Evolutionary conservation across 2,888 invertebrate genomes (phyloP), one percentile per base, ranked within the genome.

Genomic region (Amaurobius ferox): DNA sequence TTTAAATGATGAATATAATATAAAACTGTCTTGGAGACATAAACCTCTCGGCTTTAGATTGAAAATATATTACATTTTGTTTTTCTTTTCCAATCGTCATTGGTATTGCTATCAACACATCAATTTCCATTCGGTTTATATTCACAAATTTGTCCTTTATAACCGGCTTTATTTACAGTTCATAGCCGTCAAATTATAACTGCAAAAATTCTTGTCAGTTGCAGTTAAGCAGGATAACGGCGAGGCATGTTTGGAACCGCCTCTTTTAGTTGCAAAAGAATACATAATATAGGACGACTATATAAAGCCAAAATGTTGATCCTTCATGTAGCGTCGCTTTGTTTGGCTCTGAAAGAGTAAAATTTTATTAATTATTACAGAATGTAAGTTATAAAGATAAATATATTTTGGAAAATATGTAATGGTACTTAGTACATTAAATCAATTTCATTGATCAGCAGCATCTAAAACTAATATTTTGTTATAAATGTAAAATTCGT

Each of bases 101-200:
- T 74, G n/a, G 67, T 80, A 80, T 80, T 80, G 74, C 73, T 80
- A 61, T 61, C 74, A 66, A 74, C 80, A 74, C 74, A 64, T 23
- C 55, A 23, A 44, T 16, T 44, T 44, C n/a, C 16, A 16, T 35
- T 35, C 5, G 11, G 35, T 35, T 35, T 35, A n/a, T 35, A 35
- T 35, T 35, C 11, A 35, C 11, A 11, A 35, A 35, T 35, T 7
- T 35, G 6, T 35, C 11, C 35, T 35, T 11, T 35, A 7, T 35
- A 7, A 7, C 35, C n/a, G n/a, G n/a, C n/a, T 30, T 44, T 44
- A 9, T 16, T n/a, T 44, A 13, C 44, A 44, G 16, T 44, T 16
- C 44, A 16, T 16, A 44, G 44, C 11, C 16, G 44, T 2, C 44
- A 16, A n/a, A n/a, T n/a, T n/a, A n/a, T 16, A 2, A 16, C 44